Conservation (phyloP, 2,888 invertebrate species). For the Lycaena phlaeas region DNA sequence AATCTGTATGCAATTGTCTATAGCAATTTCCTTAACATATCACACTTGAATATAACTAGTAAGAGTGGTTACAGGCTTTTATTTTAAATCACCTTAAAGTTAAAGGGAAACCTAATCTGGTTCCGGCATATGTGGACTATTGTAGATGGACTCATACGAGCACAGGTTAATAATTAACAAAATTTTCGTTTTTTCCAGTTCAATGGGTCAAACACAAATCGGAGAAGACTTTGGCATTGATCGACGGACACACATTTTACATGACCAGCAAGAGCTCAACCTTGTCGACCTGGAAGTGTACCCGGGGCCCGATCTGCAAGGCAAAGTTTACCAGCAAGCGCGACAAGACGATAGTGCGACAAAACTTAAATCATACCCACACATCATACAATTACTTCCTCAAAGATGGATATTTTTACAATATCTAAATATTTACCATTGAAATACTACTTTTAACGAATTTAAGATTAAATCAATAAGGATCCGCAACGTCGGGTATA, state of each 20-base stretch:
- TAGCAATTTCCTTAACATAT: too few relatives aligned
- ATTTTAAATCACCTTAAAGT: too few relatives aligned
- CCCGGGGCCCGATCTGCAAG: conserved; percentile 32
- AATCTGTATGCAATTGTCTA: too few relatives aligned
- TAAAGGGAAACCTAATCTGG: too few relatives aligned
- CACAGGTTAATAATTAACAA: too few relatives aligned
- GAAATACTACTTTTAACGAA: too few relatives aligned
- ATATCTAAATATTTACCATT: not conserved
- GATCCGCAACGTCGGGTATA: too few relatives aligned
- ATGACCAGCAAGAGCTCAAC: conserved; percentile 6
- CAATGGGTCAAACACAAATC: conserved; percentile 20
- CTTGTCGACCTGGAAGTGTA: conserved; percentile 23
- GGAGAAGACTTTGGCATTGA: conserved; percentile 24
- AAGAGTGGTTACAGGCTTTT: too few relatives aligned
- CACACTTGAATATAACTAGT: too few relatives aligned
- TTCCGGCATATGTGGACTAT: too few relatives aligned
- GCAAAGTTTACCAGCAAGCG: conserved; percentile 52
- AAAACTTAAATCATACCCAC: conserved; percentile 58
- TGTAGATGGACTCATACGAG: too few relatives aligned
- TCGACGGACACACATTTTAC: conserved; percentile 23
- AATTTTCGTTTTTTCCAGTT: conserved; percentile 21
- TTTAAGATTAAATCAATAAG: too few relatives aligned
- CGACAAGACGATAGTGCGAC: conserved; percentile 41
- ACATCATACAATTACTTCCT: conserved; percentile 27
- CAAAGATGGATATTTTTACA: conserved; percentile 22